Conservation (phyloP, 1,140 invertebrate genomes). For the Nomia melanderi region DNA sequence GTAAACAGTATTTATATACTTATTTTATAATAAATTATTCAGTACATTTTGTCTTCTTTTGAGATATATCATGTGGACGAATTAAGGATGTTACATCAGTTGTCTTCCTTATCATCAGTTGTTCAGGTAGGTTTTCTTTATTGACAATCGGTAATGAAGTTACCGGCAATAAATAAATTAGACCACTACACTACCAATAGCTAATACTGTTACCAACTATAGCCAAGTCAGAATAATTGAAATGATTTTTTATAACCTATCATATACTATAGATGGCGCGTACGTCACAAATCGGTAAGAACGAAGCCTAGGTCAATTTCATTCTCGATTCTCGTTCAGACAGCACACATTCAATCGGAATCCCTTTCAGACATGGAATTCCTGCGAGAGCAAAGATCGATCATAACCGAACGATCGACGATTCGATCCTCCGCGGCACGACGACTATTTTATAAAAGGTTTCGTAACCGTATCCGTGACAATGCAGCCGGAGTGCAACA, state of each 20-base stretch:
- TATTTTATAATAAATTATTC: no score
- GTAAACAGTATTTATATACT: no score
- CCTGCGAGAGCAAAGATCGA: not conserved
- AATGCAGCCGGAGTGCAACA: slow-evolving; percentile 33
- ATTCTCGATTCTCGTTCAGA: not conserved
- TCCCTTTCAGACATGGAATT: not conserved
- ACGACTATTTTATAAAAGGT: not conserved
- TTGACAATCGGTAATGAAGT: no score
- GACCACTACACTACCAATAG: not conserved
- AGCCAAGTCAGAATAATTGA: no score
- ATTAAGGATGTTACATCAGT: no score
- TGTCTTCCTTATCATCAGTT: no score
- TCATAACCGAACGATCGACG: not conserved
- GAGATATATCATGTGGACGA: no score
- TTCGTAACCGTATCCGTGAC: not conserved
- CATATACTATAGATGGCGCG: not conserved
- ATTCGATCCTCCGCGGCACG: not conserved
- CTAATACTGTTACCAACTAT: not conserved
- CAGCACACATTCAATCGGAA: not conserved
- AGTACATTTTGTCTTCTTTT: no score
- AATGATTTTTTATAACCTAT: not conserved
- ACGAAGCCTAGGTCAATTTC: not conserved
- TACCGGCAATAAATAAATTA: not conserved
- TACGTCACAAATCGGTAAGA: not conserved
- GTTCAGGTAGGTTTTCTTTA: no score